Conservation (phyloP, 2,113 vertebrate species). For the Periophthalmus modestus region DNA sequence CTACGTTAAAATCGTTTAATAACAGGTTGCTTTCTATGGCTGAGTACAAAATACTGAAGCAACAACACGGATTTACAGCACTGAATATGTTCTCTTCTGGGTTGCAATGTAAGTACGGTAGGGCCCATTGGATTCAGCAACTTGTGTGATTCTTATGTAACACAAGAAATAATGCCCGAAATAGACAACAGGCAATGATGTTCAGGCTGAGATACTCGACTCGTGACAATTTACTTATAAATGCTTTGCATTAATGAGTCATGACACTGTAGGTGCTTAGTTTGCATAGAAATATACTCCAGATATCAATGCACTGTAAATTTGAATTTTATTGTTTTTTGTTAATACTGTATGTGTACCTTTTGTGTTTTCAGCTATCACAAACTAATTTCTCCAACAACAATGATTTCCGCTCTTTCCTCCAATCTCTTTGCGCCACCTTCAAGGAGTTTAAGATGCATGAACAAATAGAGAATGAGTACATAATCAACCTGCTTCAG, state of each 20-base stretch:
- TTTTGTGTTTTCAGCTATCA: slow-evolving; percentile 82
- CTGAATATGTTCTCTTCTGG: background rate
- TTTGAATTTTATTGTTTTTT: background rate
- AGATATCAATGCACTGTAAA: background rate
- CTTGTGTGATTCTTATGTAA: slow-evolving; percentile 8
- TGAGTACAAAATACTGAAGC: background rate
- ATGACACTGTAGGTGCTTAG: background rate
- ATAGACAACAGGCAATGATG: background rate
- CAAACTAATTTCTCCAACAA: slow-evolving; percentile 99
- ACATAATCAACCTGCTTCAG: slow-evolving; percentile 92
- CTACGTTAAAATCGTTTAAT: background rate
- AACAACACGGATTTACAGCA: background rate
- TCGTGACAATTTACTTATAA: background rate
- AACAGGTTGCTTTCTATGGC: background rate
- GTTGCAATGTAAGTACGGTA: background rate
- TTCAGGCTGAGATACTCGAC: background rate
- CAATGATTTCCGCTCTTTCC: slow-evolving; percentile 95
- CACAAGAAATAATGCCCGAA: background rate
- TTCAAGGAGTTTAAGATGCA: slow-evolving; percentile 99
- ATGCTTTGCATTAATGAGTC: background rate
- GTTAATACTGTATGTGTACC: background rate
- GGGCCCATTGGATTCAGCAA: background rate
- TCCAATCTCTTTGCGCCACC: slow-evolving; percentile 92
- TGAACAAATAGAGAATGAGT: slow-evolving; percentile 98
- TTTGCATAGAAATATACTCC: background rate